Evolutionary conservation across 2,888 invertebrate species (phyloP), one percentile per base, ranked within the genome.

Genomic region (Shargacucullia verbasci): DNA sequence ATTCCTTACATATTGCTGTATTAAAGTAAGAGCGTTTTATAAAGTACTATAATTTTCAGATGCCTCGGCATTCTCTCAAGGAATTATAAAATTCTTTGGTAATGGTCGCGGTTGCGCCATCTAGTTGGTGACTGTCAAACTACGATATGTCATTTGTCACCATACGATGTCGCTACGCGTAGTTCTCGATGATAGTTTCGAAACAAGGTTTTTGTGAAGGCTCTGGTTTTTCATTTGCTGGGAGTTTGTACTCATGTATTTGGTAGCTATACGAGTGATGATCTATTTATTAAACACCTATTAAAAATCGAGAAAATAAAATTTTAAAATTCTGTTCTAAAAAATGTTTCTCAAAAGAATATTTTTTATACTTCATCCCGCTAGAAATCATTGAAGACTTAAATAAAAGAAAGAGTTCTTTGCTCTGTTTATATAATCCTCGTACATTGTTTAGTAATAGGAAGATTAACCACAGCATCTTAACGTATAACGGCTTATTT

Each of bases 131-230:
- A 12, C 11, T 49, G 20, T 11, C 14, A 86, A 88, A 92, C 86
- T 85, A 70, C 43, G 66, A 83, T 79, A 82, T 94, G 92, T 93
- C 92, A 83, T 75, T 81, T 86, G 86, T 87, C 83, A 77, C 89
- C 86, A 82, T 85, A 76, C 84, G 94, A 92, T 92, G 94, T 92
- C 94, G 94, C 94, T 88, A 88, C 84, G 62, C 52, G 78, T 74
- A 39, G 34, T 6, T 15, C 27, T 20, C 25, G 25, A 15, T 31
- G n/a, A 12, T 8, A n/a, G 6, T 20, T 2, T 31, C 25, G 20
- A 35, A 39, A 33, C 25, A 25, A 27, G 20, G 14, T 13, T 5
- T n/a, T 47, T 33, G 8, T 1, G n/a, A 29, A 29, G 29, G 29
- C 20, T 20, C 20, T 20, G 2, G 20, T 20, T 20, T 20, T 20